phyloP scores from a whole-genome alignment of 2,797 vertebrate genomes.

The Amniataba percoides region DNA sequence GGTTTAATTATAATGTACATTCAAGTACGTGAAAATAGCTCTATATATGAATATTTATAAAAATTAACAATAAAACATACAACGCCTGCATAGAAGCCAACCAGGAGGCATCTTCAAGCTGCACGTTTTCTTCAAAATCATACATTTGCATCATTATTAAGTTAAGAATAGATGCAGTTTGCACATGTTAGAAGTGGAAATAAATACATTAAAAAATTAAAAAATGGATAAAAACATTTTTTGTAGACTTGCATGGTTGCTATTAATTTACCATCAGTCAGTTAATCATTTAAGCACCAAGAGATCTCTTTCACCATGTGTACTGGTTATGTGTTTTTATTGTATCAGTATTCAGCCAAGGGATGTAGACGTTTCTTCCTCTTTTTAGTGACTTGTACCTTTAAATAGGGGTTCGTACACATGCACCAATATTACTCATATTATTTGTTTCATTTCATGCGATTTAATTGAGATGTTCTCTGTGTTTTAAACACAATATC shows the following conservation, averaged over 20 bases:
- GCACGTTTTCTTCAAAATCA: neutral
- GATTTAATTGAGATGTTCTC: neutral
- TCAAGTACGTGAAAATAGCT: no score
- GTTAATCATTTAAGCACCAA: neutral
- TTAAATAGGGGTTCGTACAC: neutral
- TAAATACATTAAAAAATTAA: no score
- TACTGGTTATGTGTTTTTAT: neutral
- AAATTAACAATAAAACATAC: no score
- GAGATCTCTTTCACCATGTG: neutral
- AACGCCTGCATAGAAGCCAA: no score
- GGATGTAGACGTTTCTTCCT: neutral
- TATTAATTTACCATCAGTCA: neutral
- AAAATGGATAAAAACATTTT: no score
- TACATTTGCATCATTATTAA: neutral
- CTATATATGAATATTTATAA: no score
- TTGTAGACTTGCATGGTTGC: no score
- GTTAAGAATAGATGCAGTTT: neutral
- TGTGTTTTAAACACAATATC: neutral
- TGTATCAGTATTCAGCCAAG: neutral
- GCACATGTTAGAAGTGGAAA: neutral
- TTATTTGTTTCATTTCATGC: neutral
- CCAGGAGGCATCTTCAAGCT: neutral
- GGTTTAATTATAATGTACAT: no score
- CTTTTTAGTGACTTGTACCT: neutral
- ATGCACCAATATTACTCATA: no score